Base-by-base conservation (phyloP, 2,888 invertebrate genomes). In the Lasius platythorax region DNA sequence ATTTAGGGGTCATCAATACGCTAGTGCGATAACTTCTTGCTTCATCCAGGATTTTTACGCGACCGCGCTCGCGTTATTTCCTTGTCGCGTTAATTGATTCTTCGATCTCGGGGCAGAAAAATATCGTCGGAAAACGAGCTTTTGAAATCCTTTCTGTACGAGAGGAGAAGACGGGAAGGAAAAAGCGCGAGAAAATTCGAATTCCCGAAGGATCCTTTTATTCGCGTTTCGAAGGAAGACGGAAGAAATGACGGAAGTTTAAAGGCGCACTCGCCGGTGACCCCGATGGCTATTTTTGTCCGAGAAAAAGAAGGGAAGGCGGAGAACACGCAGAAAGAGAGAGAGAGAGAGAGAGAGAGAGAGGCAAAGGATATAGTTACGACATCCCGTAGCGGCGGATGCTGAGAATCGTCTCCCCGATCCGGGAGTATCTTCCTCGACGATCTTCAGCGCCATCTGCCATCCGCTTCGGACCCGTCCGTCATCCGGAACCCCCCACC, bases 401-500 rank as follows among this genome's bases (percentile, higher is more conserved):
- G 66, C 8, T 28, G 68, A 23, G 70, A 30, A 78, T 78, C 56
- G 30, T 78, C 68, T 78, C 43, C 43, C 43, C n/a, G 70, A 70
- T 70, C 58, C 43, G 33, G 43, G 18, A 43, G 58, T 8, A 78
- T 70, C 43, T 43, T 78, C 43, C 43, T 70, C 58, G 30, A 18
- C 15, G 33, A 23, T 23, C 23, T 70, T 53, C 61, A 79, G 40
- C 82, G 82, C 84, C 84, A 84, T 84, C 84, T 84, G 67, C 56
- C 58, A 61, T 63, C 30, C 56, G 74, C 70, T 83, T 63, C 40
- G 61, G 43, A n/a, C 58, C 58, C 56, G 76, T 85, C 82, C 53
- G 46, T 66, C 78, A 83, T 83, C 82, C 67, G 67, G 46, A 50
- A 53, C 70, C 64, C 64, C 79, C 84, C 84, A 84, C 68, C 63